Conservation (phyloP, 2,888 invertebrate species). For the Lasioglossum marginatum region DNA sequence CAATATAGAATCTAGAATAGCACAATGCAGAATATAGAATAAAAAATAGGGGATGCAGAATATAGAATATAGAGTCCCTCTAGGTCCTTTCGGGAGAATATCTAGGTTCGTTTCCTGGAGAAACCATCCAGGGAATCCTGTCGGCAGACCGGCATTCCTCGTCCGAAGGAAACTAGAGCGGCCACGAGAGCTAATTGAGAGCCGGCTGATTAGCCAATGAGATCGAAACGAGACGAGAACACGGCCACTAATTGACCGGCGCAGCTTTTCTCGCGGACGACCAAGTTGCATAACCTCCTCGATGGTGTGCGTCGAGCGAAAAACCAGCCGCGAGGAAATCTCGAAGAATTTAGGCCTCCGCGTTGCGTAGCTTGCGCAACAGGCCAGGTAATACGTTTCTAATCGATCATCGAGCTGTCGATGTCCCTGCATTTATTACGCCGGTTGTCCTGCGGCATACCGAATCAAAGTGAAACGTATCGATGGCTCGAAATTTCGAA, state of each 20-base stretch:
- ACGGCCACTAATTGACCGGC: slow-evolving; percentile 47
- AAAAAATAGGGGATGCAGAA: background rate
- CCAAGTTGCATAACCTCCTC: slow-evolving; percentile 31
- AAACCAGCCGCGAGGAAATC: background rate
- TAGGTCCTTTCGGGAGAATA: background rate
- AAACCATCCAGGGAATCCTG: background rate
- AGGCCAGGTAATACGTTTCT: slow-evolving; percentile 27
- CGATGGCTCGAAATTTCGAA: slow-evolving; percentile 39
- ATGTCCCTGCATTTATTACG: slow-evolving; percentile 39
- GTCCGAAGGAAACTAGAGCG: slow-evolving; percentile 70
- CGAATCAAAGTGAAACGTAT: slow-evolving; percentile 44
- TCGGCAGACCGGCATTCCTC: slow-evolving; percentile 25
- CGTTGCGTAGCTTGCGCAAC: slow-evolving; percentile 26
- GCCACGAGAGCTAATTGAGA: slow-evolving; percentile 67
- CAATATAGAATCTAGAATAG: no score
- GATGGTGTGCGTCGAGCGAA: background rate
- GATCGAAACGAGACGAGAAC: slow-evolving; percentile 59
- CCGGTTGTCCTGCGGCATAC: slow-evolving; percentile 27
- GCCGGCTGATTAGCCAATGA: slow-evolving; percentile 72
- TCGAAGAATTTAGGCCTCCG: slow-evolving; percentile 46
- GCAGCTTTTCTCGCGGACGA: background rate
- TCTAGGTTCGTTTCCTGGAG: background rate
- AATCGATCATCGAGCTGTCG: slow-evolving; percentile 56
- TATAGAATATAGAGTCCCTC: no score
- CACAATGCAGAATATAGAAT: background rate